Base-by-base conservation (phyloP, 2,797 vertebrate genomes). In the Ptychadena robeensis region DNA sequence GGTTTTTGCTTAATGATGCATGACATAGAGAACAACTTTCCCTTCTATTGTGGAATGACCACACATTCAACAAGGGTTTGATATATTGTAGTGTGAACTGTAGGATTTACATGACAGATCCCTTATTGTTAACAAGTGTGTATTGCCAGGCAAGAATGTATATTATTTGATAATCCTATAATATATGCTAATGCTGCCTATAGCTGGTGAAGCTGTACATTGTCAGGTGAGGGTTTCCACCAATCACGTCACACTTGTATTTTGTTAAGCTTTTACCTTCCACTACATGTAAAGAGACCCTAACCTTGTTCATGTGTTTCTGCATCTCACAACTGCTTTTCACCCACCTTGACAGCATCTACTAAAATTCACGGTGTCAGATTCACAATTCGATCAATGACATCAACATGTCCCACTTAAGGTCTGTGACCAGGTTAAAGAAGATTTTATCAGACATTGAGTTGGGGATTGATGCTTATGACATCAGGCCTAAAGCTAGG, bases 81-180 rank as follows among this genome's bases (percentile, higher is more conserved):
- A 53, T 44, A 44, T 15, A 44, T 14, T 18, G 6, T 53, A 7
- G 44, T n/a, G n/a, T n/a, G n/a, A 34, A 75, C 9, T 63, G n/a
- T 77, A 22, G 22, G 63, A 67, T 67, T 65, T 67, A 53, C 34
- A 63, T 9, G 63, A n/a, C 34, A 48, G 74, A 66, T 48, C 22
- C 11, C 22, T 44, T 32, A 67, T 53, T 48, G 61, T 31, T 48
- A 11, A n/a, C 31, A 12, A 69, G 22, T 12, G 67, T 37, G 67
- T n/a, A 44, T 31, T 66, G 18, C 31, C n/a, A 30, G 10, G 8
- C 22, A 25, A 35, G 80, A 82, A 61, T 82, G 66, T 70, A 63
- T 68, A 68, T 57, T 48, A n/a, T 76, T 18, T 61, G 44, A n/a
- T 68, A 82, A 74, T 82, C 80, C 80, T 68, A 22, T 57, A 30